These are phyloP conservation scores for Beris morrisii DNA, from an alignment of 2,888 invertebrate species.

Conservation along the genomic window DNA sequence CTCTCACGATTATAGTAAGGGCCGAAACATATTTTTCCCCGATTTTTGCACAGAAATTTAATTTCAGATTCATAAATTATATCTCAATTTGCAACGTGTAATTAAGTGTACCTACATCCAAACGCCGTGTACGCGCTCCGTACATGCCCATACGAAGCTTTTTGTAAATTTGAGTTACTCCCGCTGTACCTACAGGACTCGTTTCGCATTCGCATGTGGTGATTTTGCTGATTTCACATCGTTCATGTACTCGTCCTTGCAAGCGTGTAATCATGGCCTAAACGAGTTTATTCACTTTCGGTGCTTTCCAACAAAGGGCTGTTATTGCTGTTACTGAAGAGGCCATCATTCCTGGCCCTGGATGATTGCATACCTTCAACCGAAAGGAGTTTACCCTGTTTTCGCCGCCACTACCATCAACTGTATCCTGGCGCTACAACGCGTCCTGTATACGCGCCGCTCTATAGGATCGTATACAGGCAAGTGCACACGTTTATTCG, in stretches of 20 bases:
- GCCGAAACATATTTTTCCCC: too few species aligned
- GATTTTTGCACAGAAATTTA: constrained; percentile 1
- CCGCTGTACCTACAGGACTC: not conserved
- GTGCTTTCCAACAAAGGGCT: constrained; percentile 14
- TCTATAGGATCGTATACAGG: constrained; percentile 6
- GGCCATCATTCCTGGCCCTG: not conserved
- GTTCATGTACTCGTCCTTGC: not conserved
- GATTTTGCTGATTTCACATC: too few species aligned
- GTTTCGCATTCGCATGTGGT: not conserved
- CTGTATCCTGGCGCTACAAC: not conserved
- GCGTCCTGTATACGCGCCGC: constrained; percentile 12
- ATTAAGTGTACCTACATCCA: constrained; percentile 32
- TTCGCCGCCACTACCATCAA: not conserved
- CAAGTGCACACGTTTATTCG: constrained; percentile 4
- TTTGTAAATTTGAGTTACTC: too few species aligned
- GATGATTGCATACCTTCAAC: not conserved
- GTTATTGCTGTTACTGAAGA: constrained; percentile 2
- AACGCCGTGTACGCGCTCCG: not conserved
- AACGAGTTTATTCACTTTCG: constrained; percentile 24
- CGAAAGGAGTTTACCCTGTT: not conserved
- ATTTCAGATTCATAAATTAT: constrained; percentile 37
- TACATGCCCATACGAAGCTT: not conserved
- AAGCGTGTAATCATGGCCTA: constrained; percentile 31
- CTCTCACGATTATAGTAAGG: too few species aligned
- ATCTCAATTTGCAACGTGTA: constrained; percentile 37